Base-by-base conservation (phyloP, 2,888 invertebrate genomes). In the Bombylius major region DNA sequence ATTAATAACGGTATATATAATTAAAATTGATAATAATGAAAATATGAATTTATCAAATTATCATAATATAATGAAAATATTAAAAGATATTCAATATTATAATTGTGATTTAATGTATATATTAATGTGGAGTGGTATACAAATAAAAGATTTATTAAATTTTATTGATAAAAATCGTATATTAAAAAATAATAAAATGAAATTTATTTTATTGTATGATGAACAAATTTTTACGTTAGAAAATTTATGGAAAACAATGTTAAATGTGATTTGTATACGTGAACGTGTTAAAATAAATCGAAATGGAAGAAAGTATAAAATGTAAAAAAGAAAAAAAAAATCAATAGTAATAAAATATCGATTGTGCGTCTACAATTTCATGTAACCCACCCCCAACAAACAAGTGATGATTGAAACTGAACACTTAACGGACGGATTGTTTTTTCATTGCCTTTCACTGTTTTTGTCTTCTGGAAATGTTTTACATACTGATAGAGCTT, bases 221-320 rank as follows among this genome's bases (percentile, higher is more conserved):
- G 73, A 77, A 57, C 75, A 86, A 6, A 73, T 90, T 3, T 83
- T 88, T 63, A 76, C 77, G 53, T 77, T 78, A 60, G 79, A 83
- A 6, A 73, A 84, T 64, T 69, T 90, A 13, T 90, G 90, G 90
- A 85, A 83, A 59, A 78, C 85, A 59, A 82, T 89, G 51, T 79
- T 89, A 23, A 85, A 86, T 63, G 82, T 86, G 0, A 70, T 89
- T 8, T 90, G 90, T 62, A 73, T 90, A 13, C 78, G 79, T 51
- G 77, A 79, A 62, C 11, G 45, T 36, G 12, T 36, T 13, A 36
- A 55, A 23, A 32, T 31, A 12, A 14, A 42, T 7, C 4, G 3
- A 45, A n/a, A 13, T 33, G 44, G 51, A 45, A 8, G 12, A 45
- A 14, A 45, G 12, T 14, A n/a, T 14, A 45, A 14, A 45, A 14